Base-by-base conservation (phyloP, 2,113 vertebrate genomes). In the Crypturellus undulatus region DNA sequence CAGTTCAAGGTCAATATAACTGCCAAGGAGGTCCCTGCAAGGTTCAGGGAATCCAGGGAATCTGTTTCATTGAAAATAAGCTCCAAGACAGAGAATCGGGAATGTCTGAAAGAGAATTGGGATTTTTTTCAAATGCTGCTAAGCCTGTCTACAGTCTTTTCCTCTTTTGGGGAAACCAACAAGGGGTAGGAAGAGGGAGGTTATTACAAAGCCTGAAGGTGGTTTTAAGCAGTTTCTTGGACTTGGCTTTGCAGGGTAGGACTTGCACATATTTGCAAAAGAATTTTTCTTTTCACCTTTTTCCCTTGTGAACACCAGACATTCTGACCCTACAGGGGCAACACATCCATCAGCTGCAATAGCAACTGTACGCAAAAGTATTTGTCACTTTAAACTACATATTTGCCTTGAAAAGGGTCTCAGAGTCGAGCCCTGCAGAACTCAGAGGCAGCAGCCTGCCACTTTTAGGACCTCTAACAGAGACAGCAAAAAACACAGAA, bases 371-470 rank as follows among this genome's bases (percentile, higher is more conserved):
- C 0, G 6, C 62, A 42, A 4, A 42, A 14, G 38, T 3, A 34
- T 24, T 7, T 40, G 21, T 5, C 25, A 1, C 42, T n/a, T 32
- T 4, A 15, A 76, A 58, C 43, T 34, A 7, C 14, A 8, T 0
- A 14, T 32, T 58, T 58, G 28, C 54, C 28, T 58, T 58, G 54
- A 58, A 32, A 58, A 32, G 18, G 4, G 54, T 17, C 54, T 15
- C 54, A 14, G 3, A 68, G 28, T 62, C 52, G 60, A 28, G 51
- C 45, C 75, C 22, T 45, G 10, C 22, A 43, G 34, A n/a, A 58
- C 18, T 34, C 59, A 42, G 65, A 42, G 26, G 34, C 43, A 1
- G 2, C 17, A 3, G 6, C 6, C 8, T 10, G 20, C 21, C 47
- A 34, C 17, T 49, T 63, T 34, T 24, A 72, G 26, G 14, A 26